Evolutionary conservation across 2,888 invertebrate species (phyloP), one percentile per base, ranked within the genome.

Genomic region (Coenonympha glycerion): DNA sequence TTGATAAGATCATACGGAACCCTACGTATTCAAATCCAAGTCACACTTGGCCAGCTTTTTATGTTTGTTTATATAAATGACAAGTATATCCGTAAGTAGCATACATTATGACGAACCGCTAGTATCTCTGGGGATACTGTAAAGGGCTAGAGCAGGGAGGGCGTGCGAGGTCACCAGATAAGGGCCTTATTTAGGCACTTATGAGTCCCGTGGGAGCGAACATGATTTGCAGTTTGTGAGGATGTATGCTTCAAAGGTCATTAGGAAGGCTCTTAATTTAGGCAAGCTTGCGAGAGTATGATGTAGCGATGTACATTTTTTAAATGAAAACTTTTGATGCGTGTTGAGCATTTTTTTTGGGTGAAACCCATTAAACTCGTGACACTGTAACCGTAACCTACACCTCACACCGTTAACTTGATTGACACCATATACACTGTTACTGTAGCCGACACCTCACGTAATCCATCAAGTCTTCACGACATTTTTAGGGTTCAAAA

Each of bases 61-160:
- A n/a, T n/a, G n/a, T n/a, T n/a, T 28, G 5, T 28, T 1, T 28
- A 13, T 1, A 3, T 28, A 11, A 3, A n/a, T n/a, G 11, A 28
- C 2, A 13, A 13, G 13, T 13, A 11, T 30, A 30, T 13, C 3
- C n/a, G n/a, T n/a, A n/a, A n/a, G n/a, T n/a, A n/a, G n/a, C n/a
- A n/a, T n/a, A 13, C 13, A 37, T 37, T 19, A 21, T 37, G 11
- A 21, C 22, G 1, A 22, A 37, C 49, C 44, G 31, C 44, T n/a
- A n/a, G n/a, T n/a, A 39, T 28, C 39, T 24, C 30, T 31, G 8
- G n/a, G 26, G 28, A 45, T 39, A 49, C 37, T 39, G 18, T 49
- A 45, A 49, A 49, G 49, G 49, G 37, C 37, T 24, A 49, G 36
- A 24, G 24, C 19, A 13, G 33, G 11, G 24, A 33, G 31, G 33